Conservation (phyloP, 2,888 invertebrate species). For the Eristalis intricaria region DNA sequence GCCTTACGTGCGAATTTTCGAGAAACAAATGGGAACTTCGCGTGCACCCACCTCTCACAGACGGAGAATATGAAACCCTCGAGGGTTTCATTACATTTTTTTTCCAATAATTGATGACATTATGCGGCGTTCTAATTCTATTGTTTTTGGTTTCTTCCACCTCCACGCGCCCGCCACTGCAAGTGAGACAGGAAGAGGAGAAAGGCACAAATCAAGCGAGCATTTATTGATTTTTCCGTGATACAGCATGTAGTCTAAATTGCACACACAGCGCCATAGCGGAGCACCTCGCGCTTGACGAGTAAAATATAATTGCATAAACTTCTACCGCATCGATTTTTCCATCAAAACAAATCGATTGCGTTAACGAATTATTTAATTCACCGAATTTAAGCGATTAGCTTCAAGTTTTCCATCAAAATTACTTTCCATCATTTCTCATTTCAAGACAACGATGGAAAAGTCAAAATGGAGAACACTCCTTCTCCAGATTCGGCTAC, state of each 20-base stretch:
- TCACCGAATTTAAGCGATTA: background rate
- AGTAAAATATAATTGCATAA: slow-evolving; percentile 53
- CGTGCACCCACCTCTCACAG: slow-evolving; percentile 31
- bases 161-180: background rate
- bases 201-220: slow-evolving; percentile 23
- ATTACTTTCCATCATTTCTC: background rate
- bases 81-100: slow-evolving; percentile 25
- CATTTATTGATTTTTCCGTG: slow-evolving; percentile 66
- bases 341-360: slow-evolving; percentile 21
- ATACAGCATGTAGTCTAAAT: slow-evolving; percentile 26
- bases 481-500: slow-evolving; percentile 30
- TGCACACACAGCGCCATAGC: slow-evolving; percentile 24
- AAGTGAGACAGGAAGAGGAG: background rate
- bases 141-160: background rate
- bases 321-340: slow-evolving; percentile 52
- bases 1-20: slow-evolving; percentile 59
- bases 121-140: slow-evolving; percentile 10
- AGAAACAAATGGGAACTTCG: slow-evolving; percentile 47
- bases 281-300: background rate
- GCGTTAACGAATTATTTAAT: background rate
- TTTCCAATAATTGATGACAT: slow-evolving; percentile 57
- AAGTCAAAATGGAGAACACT: slow-evolving; percentile 69
- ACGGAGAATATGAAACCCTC: slow-evolving; percentile 9
- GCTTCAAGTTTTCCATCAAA: background rate
- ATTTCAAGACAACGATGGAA: slow-evolving; percentile 16